Conservation (phyloP, 2,113 vertebrate genomes). For the Columba janthina region DNA sequence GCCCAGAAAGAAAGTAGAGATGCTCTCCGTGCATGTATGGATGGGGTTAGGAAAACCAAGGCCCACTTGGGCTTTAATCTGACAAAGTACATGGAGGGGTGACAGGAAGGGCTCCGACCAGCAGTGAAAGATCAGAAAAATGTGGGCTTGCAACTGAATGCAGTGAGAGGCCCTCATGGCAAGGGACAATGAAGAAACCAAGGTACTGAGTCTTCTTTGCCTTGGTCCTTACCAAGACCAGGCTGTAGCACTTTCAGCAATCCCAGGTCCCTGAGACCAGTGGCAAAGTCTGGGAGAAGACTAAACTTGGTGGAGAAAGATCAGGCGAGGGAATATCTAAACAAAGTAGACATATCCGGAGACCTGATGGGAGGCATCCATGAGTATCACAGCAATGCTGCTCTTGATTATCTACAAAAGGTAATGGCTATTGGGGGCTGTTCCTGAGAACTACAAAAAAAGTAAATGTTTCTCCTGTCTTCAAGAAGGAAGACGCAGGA, state of each 20-base stretch:
- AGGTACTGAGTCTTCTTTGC: neutral
- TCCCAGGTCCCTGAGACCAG: neutral
- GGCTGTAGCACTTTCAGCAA: neutral
- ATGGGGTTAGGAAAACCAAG: neutral
- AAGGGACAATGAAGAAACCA: neutral
- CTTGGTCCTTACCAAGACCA: neutral
- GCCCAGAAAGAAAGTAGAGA: neutral
- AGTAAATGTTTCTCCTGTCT: neutral
- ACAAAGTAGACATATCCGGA: neutral
- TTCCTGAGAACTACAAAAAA: neutral
- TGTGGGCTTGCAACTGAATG: neutral
- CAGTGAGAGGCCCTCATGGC: neutral
- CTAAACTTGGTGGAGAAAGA: neutral
- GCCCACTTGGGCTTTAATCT: neutral
- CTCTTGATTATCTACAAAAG: neutral
- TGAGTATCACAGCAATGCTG: neutral
- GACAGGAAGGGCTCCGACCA: neutral
- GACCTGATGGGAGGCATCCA: neutral
- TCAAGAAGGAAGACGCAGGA: neutral
- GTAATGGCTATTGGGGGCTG: neutral
- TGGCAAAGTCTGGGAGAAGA: neutral
- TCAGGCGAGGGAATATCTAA: neutral
- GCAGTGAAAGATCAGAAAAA: neutral
- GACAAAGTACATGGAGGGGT: neutral
- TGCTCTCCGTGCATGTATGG: neutral